A percentile compares a stretch with the other conserved stretches of the same genome.
These are phyloP conservation scores for Galbula dea DNA, from an alignment of 2,113 vertebrate genomes.

Conservation along the genomic window DNA sequence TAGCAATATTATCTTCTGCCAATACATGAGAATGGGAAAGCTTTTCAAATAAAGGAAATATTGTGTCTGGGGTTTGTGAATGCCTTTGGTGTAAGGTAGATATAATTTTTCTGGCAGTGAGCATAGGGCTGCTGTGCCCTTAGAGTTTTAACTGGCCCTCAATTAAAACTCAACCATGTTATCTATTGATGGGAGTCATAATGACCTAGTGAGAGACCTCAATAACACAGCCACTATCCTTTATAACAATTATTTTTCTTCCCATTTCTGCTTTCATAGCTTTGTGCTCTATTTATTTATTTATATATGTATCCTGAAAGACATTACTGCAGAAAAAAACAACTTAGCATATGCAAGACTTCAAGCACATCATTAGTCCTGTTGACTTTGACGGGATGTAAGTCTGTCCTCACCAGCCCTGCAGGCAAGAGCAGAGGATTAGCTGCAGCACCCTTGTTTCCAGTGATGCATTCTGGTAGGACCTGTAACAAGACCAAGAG, in stretches of 20 bases:
- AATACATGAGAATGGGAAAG: not conserved
- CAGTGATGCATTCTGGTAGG: not conserved
- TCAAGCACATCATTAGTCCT: not conserved
- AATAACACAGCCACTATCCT: not conserved
- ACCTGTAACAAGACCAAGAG: not conserved
- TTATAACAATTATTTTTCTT: not conserved
- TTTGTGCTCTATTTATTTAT: not conserved
- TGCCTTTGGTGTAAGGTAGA: not conserved
- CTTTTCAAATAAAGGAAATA: not conserved
- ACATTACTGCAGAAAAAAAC: not conserved
- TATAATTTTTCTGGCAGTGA: not conserved
- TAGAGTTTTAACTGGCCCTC: not conserved
- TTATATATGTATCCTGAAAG: too few relatives aligned
- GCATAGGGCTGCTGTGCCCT: fast-evolving
- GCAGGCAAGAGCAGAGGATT: not conserved
- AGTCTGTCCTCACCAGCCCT: not conserved
- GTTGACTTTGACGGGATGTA: not conserved
- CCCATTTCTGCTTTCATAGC: not conserved
- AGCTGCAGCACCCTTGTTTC: not conserved
- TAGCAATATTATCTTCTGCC: not conserved
- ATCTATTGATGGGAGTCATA: not conserved
- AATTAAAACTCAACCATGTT: not conserved
- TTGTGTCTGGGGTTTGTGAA: not conserved
- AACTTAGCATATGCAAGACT: not conserved
- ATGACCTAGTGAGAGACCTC: not conserved